phyloP scores from a whole-genome alignment of 2,797 vertebrate species.

The Typhlichthys eigenmanni region DNA sequence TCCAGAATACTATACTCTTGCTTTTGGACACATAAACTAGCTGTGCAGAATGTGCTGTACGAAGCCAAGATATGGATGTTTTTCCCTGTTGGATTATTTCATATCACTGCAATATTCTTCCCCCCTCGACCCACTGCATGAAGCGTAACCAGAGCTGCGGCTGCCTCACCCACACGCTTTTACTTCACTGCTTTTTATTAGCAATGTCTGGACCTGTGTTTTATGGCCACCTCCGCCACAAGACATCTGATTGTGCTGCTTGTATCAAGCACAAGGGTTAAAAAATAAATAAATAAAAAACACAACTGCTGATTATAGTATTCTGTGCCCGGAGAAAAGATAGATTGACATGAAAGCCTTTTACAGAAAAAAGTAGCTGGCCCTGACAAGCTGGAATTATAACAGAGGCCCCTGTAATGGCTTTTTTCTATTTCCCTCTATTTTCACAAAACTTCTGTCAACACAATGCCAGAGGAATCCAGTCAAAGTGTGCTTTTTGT shows the following conservation, averaged over 20 bases:
- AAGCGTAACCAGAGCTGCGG: slow-evolving; percentile 64
- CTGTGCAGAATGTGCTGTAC: slow-evolving; percentile 1
- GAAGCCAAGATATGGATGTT: slow-evolving; percentile 8
- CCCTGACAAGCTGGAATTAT: slow-evolving; percentile 44
- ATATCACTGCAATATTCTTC: slow-evolving; percentile 47
- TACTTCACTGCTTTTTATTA: slow-evolving; percentile 52
- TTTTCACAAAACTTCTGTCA: slow-evolving; percentile 41
- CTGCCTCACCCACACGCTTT: slow-evolving; percentile 46
- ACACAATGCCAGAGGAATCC: slow-evolving; percentile 19
- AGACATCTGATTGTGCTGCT: slow-evolving; percentile 55
- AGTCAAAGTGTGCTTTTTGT: slow-evolving; percentile 34
- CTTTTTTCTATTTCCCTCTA: background rate
- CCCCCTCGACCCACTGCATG: slow-evolving; percentile 45
- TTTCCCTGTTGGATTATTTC: slow-evolving; percentile 47
- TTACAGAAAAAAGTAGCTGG: slow-evolving; percentile 33
- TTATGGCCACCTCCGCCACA: slow-evolving; percentile 47
- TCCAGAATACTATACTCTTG: slow-evolving; percentile 7
- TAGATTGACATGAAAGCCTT: slow-evolving; percentile 57
- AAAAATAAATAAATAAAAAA: slow-evolving; percentile 35
- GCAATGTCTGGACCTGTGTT: slow-evolving; percentile 42
- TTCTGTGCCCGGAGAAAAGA: slow-evolving; percentile 21
- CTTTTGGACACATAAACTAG: slow-evolving; percentile 3
- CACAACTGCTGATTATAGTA: slow-evolving; percentile 49
- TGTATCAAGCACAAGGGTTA: slow-evolving; percentile 45
- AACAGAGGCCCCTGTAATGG: slow-evolving; percentile 35